A percentile compares a stretch with the other conserved stretches of the same genome.
phyloP scores from a whole-genome alignment of 2,797 vertebrate species.

The Sciaenops ocellatus region DNA sequence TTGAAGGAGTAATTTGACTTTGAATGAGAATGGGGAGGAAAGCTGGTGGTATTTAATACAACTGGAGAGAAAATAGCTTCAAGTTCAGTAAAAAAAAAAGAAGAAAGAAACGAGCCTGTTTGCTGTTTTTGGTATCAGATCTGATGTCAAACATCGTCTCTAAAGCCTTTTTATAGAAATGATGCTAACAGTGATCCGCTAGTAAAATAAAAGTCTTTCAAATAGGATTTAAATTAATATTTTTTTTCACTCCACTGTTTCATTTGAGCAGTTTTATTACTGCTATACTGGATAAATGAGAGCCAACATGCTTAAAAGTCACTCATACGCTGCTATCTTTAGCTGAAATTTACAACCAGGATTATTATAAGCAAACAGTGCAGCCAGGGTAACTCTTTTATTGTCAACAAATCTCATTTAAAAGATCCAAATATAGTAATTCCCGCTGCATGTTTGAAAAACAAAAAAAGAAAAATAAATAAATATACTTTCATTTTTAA shows the following conservation, averaged over 20 bases:
- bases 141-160: slow-evolving; percentile 31
- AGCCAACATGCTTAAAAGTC: background rate
- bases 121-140: slow-evolving; percentile 23
- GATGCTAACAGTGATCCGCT: slow-evolving; percentile 6
- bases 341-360: background rate
- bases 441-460: slow-evolving; percentile 6
- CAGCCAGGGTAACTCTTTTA: background rate
- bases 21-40: slow-evolving; percentile 71
- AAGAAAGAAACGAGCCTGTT: slow-evolving; percentile 36
- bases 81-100: slow-evolving; percentile 15
- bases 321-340: background rate
- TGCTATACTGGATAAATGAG: background rate
- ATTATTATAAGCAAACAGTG: background rate
- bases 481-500: background rate
- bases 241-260: slow-evolving; percentile 1
- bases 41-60: slow-evolving; percentile 64
- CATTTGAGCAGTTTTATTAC: background rate
- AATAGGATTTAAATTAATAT: slow-evolving; percentile 17
- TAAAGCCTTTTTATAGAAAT: slow-evolving; percentile 27
- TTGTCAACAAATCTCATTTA: background rate
- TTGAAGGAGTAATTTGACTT: slow-evolving; percentile 82
- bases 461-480: no score
- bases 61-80: slow-evolving; percentile 64
- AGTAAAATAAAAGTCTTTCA: slow-evolving; percentile 2
- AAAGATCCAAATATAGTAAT: background rate